These are phyloP conservation scores for Pseudomugil gertrudae DNA, from an alignment of 2,797 vertebrate genomes.

Conservation along the genomic window DNA sequence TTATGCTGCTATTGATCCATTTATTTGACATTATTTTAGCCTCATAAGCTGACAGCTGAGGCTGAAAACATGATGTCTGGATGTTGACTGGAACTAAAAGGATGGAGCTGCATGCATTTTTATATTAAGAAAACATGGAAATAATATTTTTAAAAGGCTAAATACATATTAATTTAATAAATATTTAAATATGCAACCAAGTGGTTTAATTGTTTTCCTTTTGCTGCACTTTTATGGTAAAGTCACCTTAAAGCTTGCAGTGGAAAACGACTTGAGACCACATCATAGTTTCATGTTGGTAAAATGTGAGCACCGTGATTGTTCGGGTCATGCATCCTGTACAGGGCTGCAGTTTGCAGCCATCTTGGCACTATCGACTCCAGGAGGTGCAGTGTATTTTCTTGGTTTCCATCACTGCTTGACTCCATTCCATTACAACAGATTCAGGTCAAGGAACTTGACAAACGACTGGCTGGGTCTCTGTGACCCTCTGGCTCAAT, in stretches of 20 bases:
- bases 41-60: no score
- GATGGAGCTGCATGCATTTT: no score
- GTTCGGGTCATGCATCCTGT: conserved; percentile 10
- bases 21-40: no score
- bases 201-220: not conserved
- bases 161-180: no score
- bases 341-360: not conserved
- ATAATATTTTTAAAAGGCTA: no score
- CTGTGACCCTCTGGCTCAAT: conserved; percentile 63
- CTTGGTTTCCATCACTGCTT: conserved; percentile 46
- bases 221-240: not conserved
- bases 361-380: conserved; percentile 38
- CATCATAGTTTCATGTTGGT: not conserved
- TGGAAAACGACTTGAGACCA: not conserved
- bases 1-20: no score
- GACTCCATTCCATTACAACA: conserved; percentile 59
- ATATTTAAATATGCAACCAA: no score
- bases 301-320: conserved; percentile 1
- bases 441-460: conserved; percentile 73
- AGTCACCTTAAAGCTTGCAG: no score
- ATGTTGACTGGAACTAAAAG: no score
- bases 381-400: conserved; percentile 5
- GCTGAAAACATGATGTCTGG: no score
- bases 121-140: no score
- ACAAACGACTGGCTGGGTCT: conserved; percentile 64